Evolutionary conservation across 2,888 invertebrate genomes (phyloP).

Genomic region (Tribolium freemani): DNA sequence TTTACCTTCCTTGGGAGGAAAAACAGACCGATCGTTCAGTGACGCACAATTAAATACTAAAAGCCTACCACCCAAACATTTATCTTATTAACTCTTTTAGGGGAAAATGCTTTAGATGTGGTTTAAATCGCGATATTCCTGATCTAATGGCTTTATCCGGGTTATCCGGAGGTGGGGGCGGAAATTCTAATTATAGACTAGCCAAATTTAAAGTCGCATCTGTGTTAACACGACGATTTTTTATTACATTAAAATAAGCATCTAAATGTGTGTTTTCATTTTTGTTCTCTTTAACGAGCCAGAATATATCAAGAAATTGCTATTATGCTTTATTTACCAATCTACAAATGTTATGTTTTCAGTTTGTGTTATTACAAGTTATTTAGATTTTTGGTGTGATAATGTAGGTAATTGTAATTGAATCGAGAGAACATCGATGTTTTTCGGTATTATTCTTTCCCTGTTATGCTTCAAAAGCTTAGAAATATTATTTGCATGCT

Average conservation of each 20-base stretch:
- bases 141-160: background rate
- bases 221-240: too few relatives aligned
- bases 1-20: conserved; percentile 25
- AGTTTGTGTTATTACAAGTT: too few relatives aligned
- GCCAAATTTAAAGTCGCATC: background rate
- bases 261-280: conserved; percentile 14
- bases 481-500: background rate
- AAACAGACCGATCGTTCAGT: conserved; percentile 26
- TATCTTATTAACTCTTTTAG: conserved; percentile 30
- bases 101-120: conserved; percentile 11
- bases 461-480: background rate
- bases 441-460: background rate
- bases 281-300: background rate
- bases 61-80: conserved; percentile 23
- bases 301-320: background rate
- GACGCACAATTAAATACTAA: conserved; percentile 37
- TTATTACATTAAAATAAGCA: too few relatives aligned
- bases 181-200: background rate
- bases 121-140: background rate
- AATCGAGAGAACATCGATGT: background rate
- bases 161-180: background rate
- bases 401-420: background rate
- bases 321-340: background rate
- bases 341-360: background rate
- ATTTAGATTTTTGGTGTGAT: too few relatives aligned